phyloP scores from a whole-genome alignment of 2,888 invertebrate genomes.

The Liopterus haemorrhoidalis region DNA sequence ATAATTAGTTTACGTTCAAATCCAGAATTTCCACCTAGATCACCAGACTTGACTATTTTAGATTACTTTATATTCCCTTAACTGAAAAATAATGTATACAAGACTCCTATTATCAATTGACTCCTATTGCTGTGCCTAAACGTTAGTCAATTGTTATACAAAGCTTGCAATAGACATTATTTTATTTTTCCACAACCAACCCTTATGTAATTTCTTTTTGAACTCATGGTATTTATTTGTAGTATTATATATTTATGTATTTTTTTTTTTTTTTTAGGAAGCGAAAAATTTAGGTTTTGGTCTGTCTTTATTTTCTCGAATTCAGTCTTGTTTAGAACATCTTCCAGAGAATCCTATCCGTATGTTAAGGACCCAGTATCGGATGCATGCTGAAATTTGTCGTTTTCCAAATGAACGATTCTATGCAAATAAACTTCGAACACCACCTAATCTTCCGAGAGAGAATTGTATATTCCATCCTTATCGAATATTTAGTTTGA shows the following conservation, averaged over 20 bases:
- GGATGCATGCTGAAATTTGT: constrained; percentile 80
- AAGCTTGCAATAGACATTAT: too few species aligned
- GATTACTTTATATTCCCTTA: too few species aligned
- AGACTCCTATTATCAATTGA: too few species aligned
- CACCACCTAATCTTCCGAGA: constrained; percentile 38
- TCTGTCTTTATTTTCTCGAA: constrained; percentile 71
- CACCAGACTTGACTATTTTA: too few species aligned
- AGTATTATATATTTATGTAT: constrained; percentile 5
- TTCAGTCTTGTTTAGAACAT: constrained; percentile 54
- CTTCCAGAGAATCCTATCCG: constrained; percentile 47
- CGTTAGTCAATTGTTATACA: too few species aligned
- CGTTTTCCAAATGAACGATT: constrained; percentile 71
- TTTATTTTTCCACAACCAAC: too few species aligned
- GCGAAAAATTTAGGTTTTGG: constrained; percentile 65
- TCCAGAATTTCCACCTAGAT: too few species aligned
- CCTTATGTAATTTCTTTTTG: too few species aligned
- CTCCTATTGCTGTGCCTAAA: too few species aligned
- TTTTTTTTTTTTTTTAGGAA: constrained; percentile 48
- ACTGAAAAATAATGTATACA: too few species aligned
- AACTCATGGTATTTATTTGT: too few species aligned
- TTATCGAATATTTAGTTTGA: constrained; percentile 57
- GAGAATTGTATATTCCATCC: constrained; percentile 46
- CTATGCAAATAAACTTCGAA: constrained; percentile 54
- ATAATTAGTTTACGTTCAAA: too few species aligned
- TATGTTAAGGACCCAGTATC: constrained; percentile 65